Conservation (phyloP, 2,113 vertebrate species). For the Salvelinus sp. region DNA sequence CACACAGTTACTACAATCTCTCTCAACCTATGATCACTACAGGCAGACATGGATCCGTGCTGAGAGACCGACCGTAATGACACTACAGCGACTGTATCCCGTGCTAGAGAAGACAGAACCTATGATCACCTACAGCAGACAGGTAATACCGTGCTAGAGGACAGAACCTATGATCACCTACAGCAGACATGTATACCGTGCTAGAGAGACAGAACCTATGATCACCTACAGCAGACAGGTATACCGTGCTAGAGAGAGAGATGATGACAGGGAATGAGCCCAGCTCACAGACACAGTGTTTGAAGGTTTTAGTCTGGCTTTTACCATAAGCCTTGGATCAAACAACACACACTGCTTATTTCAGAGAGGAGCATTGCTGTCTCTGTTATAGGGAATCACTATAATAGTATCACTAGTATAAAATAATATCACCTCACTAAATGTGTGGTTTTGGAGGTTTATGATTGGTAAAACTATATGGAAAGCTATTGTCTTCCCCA, state of each 20-base stretch:
- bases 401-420: too few species aligned
- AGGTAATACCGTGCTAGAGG: too few species aligned
- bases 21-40: neutral
- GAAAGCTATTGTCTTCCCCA: neutral
- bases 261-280: neutral
- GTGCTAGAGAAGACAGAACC: too few species aligned
- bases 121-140: too few species aligned
- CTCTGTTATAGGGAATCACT: neutral
- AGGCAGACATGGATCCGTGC: too few species aligned
- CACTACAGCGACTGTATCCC: too few species aligned
- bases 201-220: neutral
- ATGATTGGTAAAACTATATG: neutral
- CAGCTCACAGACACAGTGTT: constrained; percentile 5
- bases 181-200: neutral
- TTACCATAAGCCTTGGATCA: neutral
- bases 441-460: neutral
- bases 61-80: too few species aligned
- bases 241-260: neutral
- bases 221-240: neutral
- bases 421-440: neutral
- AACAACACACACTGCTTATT: neutral
- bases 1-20: neutral
- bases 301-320: neutral
- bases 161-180: neutral
- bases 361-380: neutral